Evolutionary conservation across 2,113 vertebrate species (phyloP).

Genomic region (Chamaetylas fuelleborni): DNA sequence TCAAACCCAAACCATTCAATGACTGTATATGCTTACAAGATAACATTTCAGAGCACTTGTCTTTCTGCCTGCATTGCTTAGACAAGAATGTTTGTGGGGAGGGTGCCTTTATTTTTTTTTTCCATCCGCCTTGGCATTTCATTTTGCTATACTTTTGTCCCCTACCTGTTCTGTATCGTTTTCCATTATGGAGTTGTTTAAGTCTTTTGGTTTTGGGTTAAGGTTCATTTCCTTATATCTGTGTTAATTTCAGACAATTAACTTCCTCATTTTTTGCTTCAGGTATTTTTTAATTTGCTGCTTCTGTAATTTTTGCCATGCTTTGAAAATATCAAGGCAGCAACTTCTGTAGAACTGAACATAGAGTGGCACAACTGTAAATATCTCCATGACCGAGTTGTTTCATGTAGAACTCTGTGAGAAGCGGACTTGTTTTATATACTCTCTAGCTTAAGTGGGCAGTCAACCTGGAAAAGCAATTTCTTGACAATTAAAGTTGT

Average conservation of each 20-base stretch:
- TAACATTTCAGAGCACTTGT: fast-evolving
- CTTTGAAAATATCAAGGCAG: background rate
- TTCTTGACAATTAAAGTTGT: background rate
- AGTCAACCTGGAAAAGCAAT: conserved; percentile 4
- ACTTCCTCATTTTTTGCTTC: conserved; percentile 14
- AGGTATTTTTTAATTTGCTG: conserved; percentile 9
- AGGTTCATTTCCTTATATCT: background rate
- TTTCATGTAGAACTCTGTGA: background rate
- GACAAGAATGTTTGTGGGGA: background rate
- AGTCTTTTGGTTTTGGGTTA: background rate
- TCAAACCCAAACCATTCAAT: background rate
- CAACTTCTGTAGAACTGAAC: background rate
- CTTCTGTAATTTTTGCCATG: background rate
- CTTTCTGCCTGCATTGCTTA: background rate
- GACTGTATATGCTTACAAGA: too few species aligned
- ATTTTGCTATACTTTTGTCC: fast-evolving
- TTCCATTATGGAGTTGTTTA: background rate
- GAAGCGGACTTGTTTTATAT: background rate
- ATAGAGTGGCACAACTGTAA: background rate
- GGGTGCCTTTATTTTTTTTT: background rate
- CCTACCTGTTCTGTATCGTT: background rate
- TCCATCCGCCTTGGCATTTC: fast-evolving
- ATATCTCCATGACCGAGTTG: background rate
- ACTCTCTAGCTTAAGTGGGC: background rate
- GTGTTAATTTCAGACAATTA: background rate